Evolutionary conservation across 2,113 vertebrate genomes (phyloP).

Genomic region (Panthera tigris): DNA sequence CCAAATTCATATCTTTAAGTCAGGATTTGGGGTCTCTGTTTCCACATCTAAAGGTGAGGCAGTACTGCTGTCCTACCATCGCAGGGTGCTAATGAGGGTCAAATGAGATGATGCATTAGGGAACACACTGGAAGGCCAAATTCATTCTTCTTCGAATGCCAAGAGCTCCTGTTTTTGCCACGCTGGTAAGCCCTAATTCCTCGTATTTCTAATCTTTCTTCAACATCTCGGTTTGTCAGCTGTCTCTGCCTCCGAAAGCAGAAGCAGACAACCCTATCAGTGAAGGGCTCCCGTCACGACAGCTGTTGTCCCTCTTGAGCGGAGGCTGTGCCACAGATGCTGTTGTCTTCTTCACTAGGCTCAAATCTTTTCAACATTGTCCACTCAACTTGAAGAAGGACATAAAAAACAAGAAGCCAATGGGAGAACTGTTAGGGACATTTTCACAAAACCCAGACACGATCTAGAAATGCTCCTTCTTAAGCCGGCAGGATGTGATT

Average conservation of each 20-base stretch:
- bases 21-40: background rate
- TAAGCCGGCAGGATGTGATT: background rate
- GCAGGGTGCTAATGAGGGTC: too few species aligned
- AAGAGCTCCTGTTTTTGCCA: background rate
- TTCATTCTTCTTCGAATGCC: background rate
- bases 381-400: background rate
- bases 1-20: background rate
- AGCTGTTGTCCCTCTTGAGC: background rate
- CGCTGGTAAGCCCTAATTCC: background rate
- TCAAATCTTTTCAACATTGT: background rate
- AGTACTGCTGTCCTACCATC: background rate
- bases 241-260: background rate
- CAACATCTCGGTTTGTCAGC: background rate
- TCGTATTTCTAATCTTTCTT: background rate
- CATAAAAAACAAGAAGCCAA: background rate
- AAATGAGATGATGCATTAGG: background rate
- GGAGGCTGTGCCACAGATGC: background rate
- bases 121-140: background rate
- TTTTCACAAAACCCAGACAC: background rate
- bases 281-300: rapidly evolving
- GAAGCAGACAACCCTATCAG: background rate
- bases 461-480: background rate
- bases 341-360: too few species aligned
- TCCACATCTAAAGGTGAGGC: background rate
- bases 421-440: too few species aligned